Conservation (phyloP, 2,888 invertebrate genomes). For the Drosophila falleni region DNA sequence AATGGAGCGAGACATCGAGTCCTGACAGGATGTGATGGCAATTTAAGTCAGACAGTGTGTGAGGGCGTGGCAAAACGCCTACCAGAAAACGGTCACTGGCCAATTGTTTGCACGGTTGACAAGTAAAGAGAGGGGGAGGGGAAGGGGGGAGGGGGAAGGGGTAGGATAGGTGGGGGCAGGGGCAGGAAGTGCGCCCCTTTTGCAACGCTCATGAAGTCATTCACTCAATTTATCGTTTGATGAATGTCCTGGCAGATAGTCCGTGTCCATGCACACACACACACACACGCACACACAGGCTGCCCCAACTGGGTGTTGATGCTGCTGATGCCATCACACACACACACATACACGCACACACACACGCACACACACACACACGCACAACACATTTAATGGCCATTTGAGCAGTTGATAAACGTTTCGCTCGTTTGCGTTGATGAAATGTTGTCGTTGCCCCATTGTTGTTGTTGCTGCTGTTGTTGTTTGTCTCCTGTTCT, state of each 20-base stretch:
- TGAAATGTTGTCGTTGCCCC: constrained; percentile 76
- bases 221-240: constrained; percentile 85
- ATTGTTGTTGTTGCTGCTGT: constrained; percentile 16
- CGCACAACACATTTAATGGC: constrained; percentile 85
- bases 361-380: constrained; percentile 44
- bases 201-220: constrained; percentile 84
- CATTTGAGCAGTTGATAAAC: constrained; percentile 86
- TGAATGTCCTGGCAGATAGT: constrained; percentile 83
- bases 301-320: constrained; percentile 60
- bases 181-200: constrained; percentile 73
- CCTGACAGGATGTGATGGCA: constrained; percentile 77
- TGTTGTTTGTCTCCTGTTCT: constrained; percentile 33
- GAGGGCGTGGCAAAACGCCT: constrained; percentile 55
- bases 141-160: neutral
- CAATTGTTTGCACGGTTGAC: constrained; percentile 39
- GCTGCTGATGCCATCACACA: constrained; percentile 53
- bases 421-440: constrained; percentile 81
- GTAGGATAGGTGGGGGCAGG: neutral
- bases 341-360: constrained; percentile 26
- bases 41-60: constrained; percentile 81
- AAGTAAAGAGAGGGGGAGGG: neutral
- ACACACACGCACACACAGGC: constrained; percentile 21
- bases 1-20: constrained; percentile 28
- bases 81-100: constrained; percentile 33
- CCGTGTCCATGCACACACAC: constrained; percentile 44